Conservation (phyloP, 2,888 invertebrate genomes). For the Rhagophthalmus giganteus region DNA sequence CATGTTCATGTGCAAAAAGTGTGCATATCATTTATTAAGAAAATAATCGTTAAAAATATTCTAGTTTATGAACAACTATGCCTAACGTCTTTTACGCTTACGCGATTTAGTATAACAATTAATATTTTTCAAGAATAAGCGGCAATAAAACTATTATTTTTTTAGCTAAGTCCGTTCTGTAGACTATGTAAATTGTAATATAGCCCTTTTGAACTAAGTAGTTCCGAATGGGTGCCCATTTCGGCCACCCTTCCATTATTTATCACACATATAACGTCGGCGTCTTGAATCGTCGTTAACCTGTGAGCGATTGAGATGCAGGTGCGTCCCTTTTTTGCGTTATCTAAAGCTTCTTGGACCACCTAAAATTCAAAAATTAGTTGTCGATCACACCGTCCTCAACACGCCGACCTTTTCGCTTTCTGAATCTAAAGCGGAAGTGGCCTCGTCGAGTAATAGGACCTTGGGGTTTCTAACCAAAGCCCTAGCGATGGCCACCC, state of each 20-base stretch:
- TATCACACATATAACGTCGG: constrained; percentile 75
- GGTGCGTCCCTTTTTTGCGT: constrained; percentile 78
- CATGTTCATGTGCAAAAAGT: no score
- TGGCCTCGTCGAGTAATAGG: constrained; percentile 80
- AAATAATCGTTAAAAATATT: no score
- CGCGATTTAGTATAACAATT: no score
- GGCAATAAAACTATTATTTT: constrained; percentile 8
- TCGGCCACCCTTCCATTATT: constrained; percentile 71
- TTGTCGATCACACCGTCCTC: background rate
- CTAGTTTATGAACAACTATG: no score
- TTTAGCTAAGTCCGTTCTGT: background rate
- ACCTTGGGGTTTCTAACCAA: constrained; percentile 78
- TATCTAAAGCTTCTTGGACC: constrained; percentile 85
- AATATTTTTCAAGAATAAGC: no score
- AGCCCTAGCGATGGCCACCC: constrained; percentile 87
- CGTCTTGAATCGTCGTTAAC: constrained; percentile 80
- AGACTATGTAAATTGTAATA: constrained; percentile 59
- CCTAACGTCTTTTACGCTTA: no score
- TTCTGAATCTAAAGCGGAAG: constrained; percentile 84
- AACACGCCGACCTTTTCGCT: constrained; percentile 83
- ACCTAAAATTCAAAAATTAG: constrained; percentile 56
- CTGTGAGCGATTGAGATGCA: constrained; percentile 87
- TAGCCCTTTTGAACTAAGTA: constrained; percentile 63
- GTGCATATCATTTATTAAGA: no score
- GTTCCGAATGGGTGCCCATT: constrained; percentile 69